A percentile compares a stretch with the other conserved stretches of the same genome.
Evolutionary conservation across 1,140 invertebrate genomes (phyloP).

Genomic region (Amyelois transitella): DNA sequence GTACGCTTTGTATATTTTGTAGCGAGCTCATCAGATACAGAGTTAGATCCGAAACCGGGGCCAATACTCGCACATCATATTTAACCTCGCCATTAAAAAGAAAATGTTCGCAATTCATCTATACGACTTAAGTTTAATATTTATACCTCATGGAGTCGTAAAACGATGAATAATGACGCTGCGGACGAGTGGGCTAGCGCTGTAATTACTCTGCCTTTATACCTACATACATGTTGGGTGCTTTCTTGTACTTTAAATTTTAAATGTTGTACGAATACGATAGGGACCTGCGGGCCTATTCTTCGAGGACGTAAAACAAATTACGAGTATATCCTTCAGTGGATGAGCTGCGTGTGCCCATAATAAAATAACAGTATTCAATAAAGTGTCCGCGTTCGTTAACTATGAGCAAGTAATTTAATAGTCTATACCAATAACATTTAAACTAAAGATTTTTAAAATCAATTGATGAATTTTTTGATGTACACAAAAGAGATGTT

Average conservation of each 20-base stretch:
- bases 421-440: too few species aligned
- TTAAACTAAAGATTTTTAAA: too few species aligned
- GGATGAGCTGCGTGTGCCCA: conserved; percentile 1
- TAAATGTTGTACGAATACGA: conserved; percentile 51
- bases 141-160: conserved; percentile 71
- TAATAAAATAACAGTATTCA: conserved; percentile 27
- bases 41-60: conserved; percentile 45
- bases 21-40: conserved; percentile 28
- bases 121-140: conserved; percentile 72
- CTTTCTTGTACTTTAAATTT: conserved; percentile 61
- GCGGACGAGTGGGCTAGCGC: conserved; percentile 64
- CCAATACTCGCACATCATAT: conserved; percentile 58
- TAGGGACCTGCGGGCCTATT: conserved; percentile 36
- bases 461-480: too few species aligned
- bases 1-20: conserved; percentile 52
- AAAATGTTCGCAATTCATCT: conserved; percentile 72
- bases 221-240: conserved; percentile 47
- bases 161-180: conserved; percentile 73
- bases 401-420: not conserved
- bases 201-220: conserved; percentile 69
- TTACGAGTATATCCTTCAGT: conserved; percentile 22
- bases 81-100: conserved; percentile 71
- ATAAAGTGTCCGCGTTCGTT: conserved; percentile 21
- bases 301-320: conserved; percentile 42
- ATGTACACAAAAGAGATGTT: too few species aligned